Percentiles rank a stretch among this genome's conserved stretches.
phyloP scores from a whole-genome alignment of 2,797 vertebrate species.

The Gallinago stenura region DNA sequence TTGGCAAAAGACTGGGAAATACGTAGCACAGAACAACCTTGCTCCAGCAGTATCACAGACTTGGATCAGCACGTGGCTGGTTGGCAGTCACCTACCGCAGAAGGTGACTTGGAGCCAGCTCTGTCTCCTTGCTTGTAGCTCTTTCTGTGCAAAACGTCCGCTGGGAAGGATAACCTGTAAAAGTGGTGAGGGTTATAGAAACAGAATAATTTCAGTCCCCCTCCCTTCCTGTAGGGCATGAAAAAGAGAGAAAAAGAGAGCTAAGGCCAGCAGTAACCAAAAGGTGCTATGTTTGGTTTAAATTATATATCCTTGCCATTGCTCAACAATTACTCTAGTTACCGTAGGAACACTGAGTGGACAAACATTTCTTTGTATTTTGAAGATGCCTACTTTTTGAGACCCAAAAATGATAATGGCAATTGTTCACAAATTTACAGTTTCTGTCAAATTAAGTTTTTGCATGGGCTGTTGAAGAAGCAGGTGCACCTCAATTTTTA shows the following conservation, averaged over 20 bases:
- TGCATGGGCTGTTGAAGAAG: neutral
- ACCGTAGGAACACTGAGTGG: neutral
- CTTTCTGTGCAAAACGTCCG: neutral
- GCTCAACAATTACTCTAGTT: conserved; percentile 23
- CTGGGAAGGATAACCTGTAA: neutral
- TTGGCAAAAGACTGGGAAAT: neutral
- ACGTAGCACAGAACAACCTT: neutral
- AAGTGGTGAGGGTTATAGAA: neutral
- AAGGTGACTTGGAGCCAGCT: conserved; percentile 13
- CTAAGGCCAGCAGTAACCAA: neutral
- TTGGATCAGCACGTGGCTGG: neutral
- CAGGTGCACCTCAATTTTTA: neutral
- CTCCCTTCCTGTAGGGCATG: neutral
- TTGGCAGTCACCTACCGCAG: conserved; percentile 10
- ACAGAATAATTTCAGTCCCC: neutral
- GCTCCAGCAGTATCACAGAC: neutral
- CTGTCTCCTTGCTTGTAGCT: neutral
- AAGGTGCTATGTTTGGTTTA: neutral
- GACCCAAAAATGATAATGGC: neutral
- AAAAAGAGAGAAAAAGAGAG: neutral
- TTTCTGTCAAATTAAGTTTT: neutral
- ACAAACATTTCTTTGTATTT: conserved; percentile 13
- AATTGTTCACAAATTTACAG: neutral
- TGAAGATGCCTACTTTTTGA: neutral
- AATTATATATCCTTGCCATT: neutral